Evolutionary conservation across 2,113 vertebrate genomes (phyloP), one percentile per base, ranked within the genome.

Genomic region (Engystomops pustulosus): DNA sequence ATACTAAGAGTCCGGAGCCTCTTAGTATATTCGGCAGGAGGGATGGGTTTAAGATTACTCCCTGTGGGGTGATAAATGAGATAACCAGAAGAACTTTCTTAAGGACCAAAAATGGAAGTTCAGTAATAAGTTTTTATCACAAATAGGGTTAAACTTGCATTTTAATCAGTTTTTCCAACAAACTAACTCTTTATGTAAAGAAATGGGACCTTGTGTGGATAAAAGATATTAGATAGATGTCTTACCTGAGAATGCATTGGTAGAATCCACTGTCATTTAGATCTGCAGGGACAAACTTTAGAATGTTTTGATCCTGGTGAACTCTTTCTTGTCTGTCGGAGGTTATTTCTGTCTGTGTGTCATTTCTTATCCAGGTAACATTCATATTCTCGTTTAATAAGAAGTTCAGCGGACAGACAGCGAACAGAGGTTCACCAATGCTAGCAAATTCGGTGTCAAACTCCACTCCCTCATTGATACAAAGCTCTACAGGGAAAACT

Each of bases 261-360:
- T 98, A 99, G n/a, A 87, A 65, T 6, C 95, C 95, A 0, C 89
- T 86, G 36, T 97, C 95, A n/a, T 94, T 91, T 55, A 89, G 41
- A 0, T 5, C 36, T 53, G 90, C 79, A 53, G 94, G 95, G 8
- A 95, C 90, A 87, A 98, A 91, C 95, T 95, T 97, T 80, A 99
- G 92, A 3, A 87, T 86, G 4, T 88, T 88, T 4, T 88, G 41
- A 3, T 30, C 55, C 45, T 95, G 90, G 81, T 95, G 88, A 85
- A 94, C 84, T 51, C 91, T 91, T 15, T 89, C 86, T 0, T 83
- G 10, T 84, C 77, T 86, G 9, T 93, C 85, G 6, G 7, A 77
- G 80, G 67, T 87, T 69, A 94, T 3, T 87, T 86, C 86, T 82
- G 89, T 85, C 47, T 74, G 12, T 87, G 88, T 18, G 30, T 87